Evolutionary conservation across 2,797 vertebrate species (phyloP), one percentile per base, ranked within the genome.

Genomic region (Gallinago stenura): DNA sequence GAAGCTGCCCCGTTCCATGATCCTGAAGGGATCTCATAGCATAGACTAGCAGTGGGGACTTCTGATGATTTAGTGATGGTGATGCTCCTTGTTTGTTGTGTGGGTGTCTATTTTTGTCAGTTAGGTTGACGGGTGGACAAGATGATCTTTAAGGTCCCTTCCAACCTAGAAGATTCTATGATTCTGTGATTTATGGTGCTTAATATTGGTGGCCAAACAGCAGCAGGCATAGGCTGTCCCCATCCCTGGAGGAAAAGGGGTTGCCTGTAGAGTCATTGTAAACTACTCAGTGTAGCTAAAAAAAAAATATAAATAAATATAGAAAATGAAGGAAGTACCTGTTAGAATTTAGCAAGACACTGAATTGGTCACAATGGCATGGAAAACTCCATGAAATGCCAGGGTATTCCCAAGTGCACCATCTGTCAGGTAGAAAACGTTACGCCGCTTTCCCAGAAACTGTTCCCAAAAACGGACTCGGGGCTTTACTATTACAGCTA

Each of bases 191-290:
- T 82, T 43, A 54, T 21, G 8, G 56, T 30, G n/a, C 37, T 26
- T 22, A 25, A 61, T 54, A 45, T 8, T 35, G 26, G 46, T 71
- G 58, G 68, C 21, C 15, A 4, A 37, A 24, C 13, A 39, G n/a
- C n/a, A 54, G 62, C 0, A 0, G 26, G 8, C 9, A 4, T 7
- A 15, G 41, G n/a, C 13, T 45, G 11, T 33, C 25, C 2, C 46
- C 8, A 6, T 19, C 26, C 3, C 0, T 8, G 57, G 50, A 53
- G 31, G 83, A 19, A n/a, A 60, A 78, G 28, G 61, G 39, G 7
- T 60, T 33, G 10, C 31, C 33, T 77, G 28, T 48, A 8, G 91
- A 50, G 39, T 45, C n/a, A 19, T 15, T 8, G 2, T 33, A 50
- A 76, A 70, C 8, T 12, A 8, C 33, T 79, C 18, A 0, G 3